Evolutionary conservation across 2,113 vertebrate genomes (phyloP).

Genomic region (Larimichthys crocea): DNA sequence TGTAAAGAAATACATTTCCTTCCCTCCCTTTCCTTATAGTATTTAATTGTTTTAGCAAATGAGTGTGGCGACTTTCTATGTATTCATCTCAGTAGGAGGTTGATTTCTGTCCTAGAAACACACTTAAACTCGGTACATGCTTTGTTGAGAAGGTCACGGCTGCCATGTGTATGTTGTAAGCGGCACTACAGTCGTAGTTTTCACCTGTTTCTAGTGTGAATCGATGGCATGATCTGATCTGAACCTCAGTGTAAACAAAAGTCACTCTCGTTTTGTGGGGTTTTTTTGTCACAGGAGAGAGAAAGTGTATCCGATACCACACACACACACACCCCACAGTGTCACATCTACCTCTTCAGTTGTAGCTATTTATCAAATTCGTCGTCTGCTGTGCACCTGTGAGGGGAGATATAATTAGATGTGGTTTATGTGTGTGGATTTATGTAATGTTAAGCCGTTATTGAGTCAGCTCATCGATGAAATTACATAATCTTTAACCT

Average conservation of each 20-base stretch:
- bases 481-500: slow-evolving; percentile 60
- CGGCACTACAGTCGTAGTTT: not conserved
- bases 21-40: not conserved
- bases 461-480: slow-evolving; percentile 65
- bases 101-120: not conserved
- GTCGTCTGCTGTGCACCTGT: slow-evolving; percentile 53
- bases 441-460: slow-evolving; percentile 56
- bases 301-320: not conserved
- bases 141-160: slow-evolving; percentile 1
- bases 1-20: not conserved
- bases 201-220: not conserved
- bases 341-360: slow-evolving; percentile 17
- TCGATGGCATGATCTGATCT: not conserved
- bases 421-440: slow-evolving; percentile 33
- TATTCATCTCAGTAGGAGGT: not conserved
- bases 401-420: slow-evolving; percentile 37
- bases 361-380: not conserved
- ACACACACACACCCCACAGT: not conserved
- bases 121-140: not conserved
- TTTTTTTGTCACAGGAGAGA: slow-evolving; percentile 1
- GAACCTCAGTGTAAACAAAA: not conserved
- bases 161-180: not conserved
- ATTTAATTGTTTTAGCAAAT: not conserved
- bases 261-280: not conserved
- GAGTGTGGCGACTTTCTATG: not conserved